Base-by-base conservation (phyloP, 1,140 invertebrate genomes). In the Drosophila pruinosa region DNA sequence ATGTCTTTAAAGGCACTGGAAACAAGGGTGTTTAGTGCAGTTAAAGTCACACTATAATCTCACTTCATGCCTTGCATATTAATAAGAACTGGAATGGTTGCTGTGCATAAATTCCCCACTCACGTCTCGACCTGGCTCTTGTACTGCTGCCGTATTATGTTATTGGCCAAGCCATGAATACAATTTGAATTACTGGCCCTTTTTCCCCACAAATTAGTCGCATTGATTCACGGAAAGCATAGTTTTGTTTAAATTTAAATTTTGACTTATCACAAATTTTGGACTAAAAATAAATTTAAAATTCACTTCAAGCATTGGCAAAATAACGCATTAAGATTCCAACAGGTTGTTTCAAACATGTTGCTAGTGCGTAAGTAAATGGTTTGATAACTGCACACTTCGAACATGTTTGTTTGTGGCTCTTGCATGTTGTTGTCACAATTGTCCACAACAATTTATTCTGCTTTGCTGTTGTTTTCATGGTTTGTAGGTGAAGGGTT, bases 261-360 rank as follows among this genome's bases (percentile, higher is more conserved):
- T n/a, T n/a, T n/a, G n/a, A n/a, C n/a, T 28, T 28, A 6, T 5
- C 26, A 28, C 26, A 28, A 28, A 28, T 28, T 28, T 28, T 7
- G 5, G 8, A 7, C 4, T 28, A 34, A 34, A 34, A 3, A n/a
- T 34, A 12, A 10, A 12, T 4, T 34, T 12, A 12, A 12, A 34
- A 34, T 12, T n/a, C n/a, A n/a, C 10, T 4, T 4, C 31, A 61
- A n/a, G n/a, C n/a, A n/a, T n/a, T n/a, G n/a, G n/a, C 22, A 15
- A 50, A 50, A 8, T 8, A 50, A 19, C 4, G 10, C n/a, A 5
- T 21, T 43, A 34, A 41, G 24, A 17, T 17, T 54, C 8, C 57
- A 78, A 72, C 61, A 62, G 24, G 74, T 71, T 77, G 70, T 22
- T 22, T 61, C 45, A 17, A 43, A 61, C 74, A 83, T 68, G 79